Conservation (phyloP, 2,113 vertebrate species). For the Ictalurus furcatus region DNA sequence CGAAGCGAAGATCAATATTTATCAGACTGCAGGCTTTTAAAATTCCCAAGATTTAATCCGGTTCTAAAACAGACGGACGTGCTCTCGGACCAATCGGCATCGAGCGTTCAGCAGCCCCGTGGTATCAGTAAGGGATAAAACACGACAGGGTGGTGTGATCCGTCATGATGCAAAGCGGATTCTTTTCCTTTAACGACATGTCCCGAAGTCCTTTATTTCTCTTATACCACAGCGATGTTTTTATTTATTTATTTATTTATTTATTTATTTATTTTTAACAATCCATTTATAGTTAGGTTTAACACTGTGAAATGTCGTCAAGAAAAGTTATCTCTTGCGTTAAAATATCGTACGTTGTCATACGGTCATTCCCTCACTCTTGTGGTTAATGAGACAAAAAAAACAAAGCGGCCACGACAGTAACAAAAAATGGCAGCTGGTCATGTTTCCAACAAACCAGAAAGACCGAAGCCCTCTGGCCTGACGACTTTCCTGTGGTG, state of each 20-base stretch:
- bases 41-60: not conserved
- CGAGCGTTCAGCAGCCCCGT: not conserved
- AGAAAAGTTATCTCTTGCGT: not conserved
- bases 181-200: not conserved
- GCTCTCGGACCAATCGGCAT: not conserved
- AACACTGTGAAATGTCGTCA: not conserved
- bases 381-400: too few species aligned
- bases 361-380: not conserved
- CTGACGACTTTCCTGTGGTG: not conserved
- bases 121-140: not conserved
- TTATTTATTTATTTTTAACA: not conserved
- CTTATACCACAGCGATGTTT: not conserved
- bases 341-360: too few species aligned
- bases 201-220: not conserved
- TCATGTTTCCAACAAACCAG: not conserved
- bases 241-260: not conserved
- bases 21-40: not conserved
- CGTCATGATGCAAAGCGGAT: not conserved
- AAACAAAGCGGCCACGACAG: too few species aligned
- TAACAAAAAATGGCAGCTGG: too few species aligned
- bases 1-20: not conserved
- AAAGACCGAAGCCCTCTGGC: too few species aligned
- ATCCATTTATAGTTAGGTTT: not conserved
- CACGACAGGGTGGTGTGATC: not conserved
- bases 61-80: not conserved